A percentile compares a stretch with the other conserved stretches of the same genome.
Conservation (phyloP, 1,140 invertebrate genomes). For the Caenorhabditis remanei region DNA sequence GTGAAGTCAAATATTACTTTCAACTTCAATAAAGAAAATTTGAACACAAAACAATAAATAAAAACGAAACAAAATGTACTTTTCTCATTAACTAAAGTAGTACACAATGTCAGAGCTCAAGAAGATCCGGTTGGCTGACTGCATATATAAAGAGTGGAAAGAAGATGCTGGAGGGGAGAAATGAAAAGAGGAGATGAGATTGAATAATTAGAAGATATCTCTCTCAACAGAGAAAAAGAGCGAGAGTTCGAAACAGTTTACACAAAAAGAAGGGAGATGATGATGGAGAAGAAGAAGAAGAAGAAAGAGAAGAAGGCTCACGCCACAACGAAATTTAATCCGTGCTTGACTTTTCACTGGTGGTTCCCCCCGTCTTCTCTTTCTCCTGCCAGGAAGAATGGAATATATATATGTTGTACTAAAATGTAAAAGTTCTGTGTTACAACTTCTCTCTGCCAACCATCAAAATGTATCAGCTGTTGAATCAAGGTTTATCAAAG, state of each 20-base stretch:
- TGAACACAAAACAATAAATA: no score
- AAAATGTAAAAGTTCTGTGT: conserved; percentile 49
- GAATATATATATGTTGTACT: conserved; percentile 22
- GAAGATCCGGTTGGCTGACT: no score
- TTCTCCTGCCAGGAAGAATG: not conserved
- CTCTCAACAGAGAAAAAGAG: not conserved
- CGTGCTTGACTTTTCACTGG: conserved; percentile 39
- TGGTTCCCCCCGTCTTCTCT: not conserved
- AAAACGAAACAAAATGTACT: not conserved
- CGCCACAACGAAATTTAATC: conserved; percentile 42
- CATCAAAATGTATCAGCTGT: conserved; percentile 22
- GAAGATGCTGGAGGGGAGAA: not conserved
- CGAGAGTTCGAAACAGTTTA: conserved; percentile 50
- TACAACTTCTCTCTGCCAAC: not conserved
- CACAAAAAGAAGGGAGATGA: not conserved
- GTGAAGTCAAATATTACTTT: no score
- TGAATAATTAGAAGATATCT: conserved; percentile 16
- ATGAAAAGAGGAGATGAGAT: not conserved
- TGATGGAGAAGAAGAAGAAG: no score
- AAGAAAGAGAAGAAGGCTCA: not conserved
- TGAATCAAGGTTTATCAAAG: not conserved
- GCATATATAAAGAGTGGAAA: not conserved
- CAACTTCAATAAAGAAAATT: no score
- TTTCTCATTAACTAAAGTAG: conserved; percentile 36
- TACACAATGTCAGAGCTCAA: not conserved